phyloP scores from a whole-genome alignment of 2,888 invertebrate genomes.

The Amphiduros pacificus region DNA sequence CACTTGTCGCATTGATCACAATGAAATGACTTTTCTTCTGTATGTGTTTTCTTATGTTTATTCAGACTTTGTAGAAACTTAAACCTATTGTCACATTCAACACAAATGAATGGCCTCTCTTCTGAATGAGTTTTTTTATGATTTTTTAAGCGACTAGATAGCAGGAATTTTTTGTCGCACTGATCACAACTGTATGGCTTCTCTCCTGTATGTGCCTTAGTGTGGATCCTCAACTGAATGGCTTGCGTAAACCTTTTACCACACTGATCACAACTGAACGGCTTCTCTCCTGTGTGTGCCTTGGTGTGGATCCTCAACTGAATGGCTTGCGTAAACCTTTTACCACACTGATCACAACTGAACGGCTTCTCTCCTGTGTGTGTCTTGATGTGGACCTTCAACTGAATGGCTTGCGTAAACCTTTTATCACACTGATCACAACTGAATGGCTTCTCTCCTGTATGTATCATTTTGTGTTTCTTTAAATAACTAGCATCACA shows the following conservation, averaged over 20 bases:
- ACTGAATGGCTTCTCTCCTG: neutral
- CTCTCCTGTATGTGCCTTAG: neutral
- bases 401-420: neutral
- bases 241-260: neutral
- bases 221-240: neutral
- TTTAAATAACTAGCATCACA: neutral
- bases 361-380: constrained; percentile 5
- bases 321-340: neutral
- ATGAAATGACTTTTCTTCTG: too few relatives aligned
- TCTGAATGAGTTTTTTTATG: neutral
- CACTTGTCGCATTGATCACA: too few relatives aligned
- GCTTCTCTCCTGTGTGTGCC: constrained; percentile 12
- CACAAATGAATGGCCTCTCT: constrained; percentile 6
- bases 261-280: neutral
- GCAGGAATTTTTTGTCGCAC: neutral
- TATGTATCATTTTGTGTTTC: neutral
- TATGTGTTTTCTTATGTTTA: too few relatives aligned
- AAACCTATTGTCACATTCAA: constrained; percentile 1
- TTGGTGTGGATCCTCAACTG: neutral
- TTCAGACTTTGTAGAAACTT: neutral
- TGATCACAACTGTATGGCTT: neutral
- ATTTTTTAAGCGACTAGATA: neutral
- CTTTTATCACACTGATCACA: neutral
- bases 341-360: constrained; percentile 2
- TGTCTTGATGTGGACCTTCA: neutral